Evolutionary conservation across 2,113 vertebrate species (phyloP).

Genomic region (Ammospiza caudacuta): DNA sequence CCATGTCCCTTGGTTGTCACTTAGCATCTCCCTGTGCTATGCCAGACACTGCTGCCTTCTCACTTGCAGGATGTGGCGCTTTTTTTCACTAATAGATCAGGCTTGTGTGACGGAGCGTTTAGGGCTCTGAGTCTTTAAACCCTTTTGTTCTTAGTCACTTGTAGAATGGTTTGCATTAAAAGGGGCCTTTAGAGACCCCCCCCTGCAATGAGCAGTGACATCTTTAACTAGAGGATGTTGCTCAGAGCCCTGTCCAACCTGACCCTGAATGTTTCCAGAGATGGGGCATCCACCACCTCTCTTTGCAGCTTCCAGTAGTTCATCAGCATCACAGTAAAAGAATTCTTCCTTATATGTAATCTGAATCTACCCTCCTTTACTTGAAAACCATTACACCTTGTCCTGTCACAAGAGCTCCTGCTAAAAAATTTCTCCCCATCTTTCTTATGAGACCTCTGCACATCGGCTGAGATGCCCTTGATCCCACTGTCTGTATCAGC

Average conservation of each 20-base stretch:
- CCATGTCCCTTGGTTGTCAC: background rate
- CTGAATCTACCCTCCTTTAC: background rate
- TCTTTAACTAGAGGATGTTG: background rate
- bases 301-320: background rate
- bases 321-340: background rate
- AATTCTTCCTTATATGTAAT: background rate
- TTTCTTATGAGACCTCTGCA: background rate
- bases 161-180: background rate
- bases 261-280: background rate
- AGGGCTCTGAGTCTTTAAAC: background rate
- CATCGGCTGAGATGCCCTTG: background rate
- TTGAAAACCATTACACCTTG: background rate
- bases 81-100: background rate
- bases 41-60: background rate
- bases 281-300: background rate
- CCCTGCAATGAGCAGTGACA: background rate
- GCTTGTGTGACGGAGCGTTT: background rate
- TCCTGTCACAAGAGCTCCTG: background rate
- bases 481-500: background rate
- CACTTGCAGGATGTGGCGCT: background rate
- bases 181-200: background rate
- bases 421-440: background rate
- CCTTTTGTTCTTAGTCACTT: background rate
- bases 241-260: fast-evolving
- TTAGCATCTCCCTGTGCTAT: background rate